Percentiles rank a stretch among this genome's conserved stretches.
Conservation (phyloP, 1,140 invertebrate genomes). For the Drosophila subpulchrella region DNA sequence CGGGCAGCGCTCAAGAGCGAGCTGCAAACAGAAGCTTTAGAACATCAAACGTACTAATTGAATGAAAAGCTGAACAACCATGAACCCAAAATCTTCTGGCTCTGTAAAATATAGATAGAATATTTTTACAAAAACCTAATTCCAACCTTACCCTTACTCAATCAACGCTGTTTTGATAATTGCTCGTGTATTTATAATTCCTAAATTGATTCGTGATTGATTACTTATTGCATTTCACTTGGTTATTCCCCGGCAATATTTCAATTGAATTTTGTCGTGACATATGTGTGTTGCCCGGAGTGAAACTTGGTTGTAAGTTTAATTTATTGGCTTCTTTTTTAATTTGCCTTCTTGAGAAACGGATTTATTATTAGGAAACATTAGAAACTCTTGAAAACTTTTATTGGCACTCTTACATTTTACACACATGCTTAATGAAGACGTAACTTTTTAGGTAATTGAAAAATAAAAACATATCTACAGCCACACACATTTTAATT, state of each 20-base stretch:
- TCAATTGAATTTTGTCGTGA: slow-evolving; percentile 3
- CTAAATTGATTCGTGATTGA: slow-evolving; percentile 5
- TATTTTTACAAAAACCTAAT: too few species aligned
- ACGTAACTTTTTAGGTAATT: neutral
- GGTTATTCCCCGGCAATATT: neutral
- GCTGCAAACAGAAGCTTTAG: neutral
- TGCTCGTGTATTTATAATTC: neutral
- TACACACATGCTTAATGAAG: neutral
- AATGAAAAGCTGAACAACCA: slow-evolving; percentile 4
- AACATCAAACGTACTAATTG: slow-evolving; percentile 4
- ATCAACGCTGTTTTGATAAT: neutral
- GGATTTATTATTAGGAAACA: too few species aligned
- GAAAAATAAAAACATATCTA: neutral
- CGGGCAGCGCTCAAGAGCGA: slow-evolving; percentile 32
- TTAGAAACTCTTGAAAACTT: neutral
- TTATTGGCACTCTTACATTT: neutral
- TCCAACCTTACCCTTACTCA: neutral
- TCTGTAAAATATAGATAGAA: neutral
- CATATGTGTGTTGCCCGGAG: neutral
- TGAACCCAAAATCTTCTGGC: neutral
- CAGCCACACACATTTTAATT: neutral
- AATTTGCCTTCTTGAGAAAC: neutral
- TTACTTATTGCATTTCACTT: slow-evolving; percentile 1
- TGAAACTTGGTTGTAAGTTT: neutral
- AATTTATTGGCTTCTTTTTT: neutral